Evolutionary conservation across 2,113 vertebrate species (phyloP).

Genomic region (Trinectes maculatus): DNA sequence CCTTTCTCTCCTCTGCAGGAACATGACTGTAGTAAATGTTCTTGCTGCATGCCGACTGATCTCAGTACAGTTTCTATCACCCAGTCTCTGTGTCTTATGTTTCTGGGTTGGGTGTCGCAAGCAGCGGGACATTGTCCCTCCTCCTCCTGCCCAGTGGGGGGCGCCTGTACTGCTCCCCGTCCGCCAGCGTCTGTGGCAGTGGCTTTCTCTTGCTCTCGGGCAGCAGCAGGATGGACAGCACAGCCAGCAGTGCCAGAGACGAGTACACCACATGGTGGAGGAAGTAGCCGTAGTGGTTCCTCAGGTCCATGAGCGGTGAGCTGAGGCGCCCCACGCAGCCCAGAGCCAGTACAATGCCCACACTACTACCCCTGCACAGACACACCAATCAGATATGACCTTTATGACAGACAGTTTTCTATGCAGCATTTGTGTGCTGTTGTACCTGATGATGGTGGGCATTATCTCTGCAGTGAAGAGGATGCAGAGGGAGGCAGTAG

Average conservation of each 20-base stretch:
- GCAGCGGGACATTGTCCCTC: constrained; percentile 88
- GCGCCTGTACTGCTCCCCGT: constrained; percentile 88
- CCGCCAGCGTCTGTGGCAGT: constrained; percentile 87
- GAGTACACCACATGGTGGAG: constrained; percentile 91
- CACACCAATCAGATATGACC: constrained; percentile 7
- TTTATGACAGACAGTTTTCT: no score
- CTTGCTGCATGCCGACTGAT: constrained; percentile 24
- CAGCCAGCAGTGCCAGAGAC: constrained; percentile 87
- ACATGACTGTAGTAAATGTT: constrained; percentile 33
- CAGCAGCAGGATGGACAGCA: constrained; percentile 91
- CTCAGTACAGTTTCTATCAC: constrained; percentile 1
- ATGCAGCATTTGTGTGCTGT: not conserved
- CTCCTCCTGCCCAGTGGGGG: constrained; percentile 85
- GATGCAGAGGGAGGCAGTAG: constrained; percentile 86
- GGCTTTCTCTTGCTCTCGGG: constrained; percentile 91
- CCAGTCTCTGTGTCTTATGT: constrained; percentile 48
- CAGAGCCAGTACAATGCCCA: constrained; percentile 84
- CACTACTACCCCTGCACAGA: constrained; percentile 80
- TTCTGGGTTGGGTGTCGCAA: constrained; percentile 88
- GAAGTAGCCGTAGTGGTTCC: constrained; percentile 90
- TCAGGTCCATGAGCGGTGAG: constrained; percentile 87
- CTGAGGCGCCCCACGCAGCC: constrained; percentile 88
- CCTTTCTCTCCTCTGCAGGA: constrained; percentile 35
- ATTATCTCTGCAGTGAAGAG: constrained; percentile 90
- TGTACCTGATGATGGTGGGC: constrained; percentile 89